Percentiles rank a stretch among this genome's conserved stretches.
These are phyloP conservation scores for Acanthis flammea DNA, from an alignment of 2,797 vertebrate species.

Conservation along the genomic window DNA sequence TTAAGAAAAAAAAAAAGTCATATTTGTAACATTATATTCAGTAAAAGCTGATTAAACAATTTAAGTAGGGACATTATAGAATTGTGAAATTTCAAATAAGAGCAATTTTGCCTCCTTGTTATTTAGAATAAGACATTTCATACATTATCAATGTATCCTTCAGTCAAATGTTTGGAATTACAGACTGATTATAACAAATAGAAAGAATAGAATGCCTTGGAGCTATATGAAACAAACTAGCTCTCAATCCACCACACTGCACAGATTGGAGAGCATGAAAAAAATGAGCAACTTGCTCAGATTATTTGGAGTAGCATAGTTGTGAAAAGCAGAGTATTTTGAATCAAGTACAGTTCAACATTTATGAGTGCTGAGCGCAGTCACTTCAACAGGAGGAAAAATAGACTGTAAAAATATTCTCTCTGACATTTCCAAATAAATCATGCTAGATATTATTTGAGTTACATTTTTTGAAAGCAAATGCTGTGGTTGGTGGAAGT, in stretches of 20 bases:
- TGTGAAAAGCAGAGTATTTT: background rate
- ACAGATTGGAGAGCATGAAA: background rate
- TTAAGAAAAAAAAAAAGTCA: background rate
- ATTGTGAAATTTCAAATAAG: background rate
- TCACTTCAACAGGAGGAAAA: background rate
- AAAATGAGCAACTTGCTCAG: background rate
- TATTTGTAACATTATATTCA: background rate
- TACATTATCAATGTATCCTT: background rate
- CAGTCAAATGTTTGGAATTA: background rate
- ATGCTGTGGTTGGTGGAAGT: background rate
- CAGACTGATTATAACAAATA: background rate
- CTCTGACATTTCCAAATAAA: background rate
- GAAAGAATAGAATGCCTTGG: background rate
- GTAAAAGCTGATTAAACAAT: background rate
- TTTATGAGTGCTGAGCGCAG: background rate
- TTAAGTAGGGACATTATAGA: background rate
- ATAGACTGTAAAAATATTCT: background rate
- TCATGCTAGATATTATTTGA: background rate
- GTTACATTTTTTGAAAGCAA: background rate
- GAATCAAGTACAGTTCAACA: background rate
- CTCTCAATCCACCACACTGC: background rate
- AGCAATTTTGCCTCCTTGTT: background rate
- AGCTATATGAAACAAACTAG: background rate
- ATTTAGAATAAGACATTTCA: background rate
- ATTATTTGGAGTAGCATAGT: background rate